Conservation (phyloP, 2,888 invertebrate genomes). For the Andrena fulva region DNA sequence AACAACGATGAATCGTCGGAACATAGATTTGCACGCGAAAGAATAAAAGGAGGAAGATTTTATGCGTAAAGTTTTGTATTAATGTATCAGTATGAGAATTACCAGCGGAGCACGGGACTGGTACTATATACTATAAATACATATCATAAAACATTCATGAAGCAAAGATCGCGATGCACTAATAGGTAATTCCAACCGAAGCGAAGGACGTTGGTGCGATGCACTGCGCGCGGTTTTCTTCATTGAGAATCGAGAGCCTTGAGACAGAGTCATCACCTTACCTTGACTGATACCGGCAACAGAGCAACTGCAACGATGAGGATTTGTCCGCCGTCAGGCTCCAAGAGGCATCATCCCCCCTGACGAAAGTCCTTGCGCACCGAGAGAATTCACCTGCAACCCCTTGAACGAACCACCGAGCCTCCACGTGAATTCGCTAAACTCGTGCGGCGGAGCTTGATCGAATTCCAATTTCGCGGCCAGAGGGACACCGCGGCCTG, state of each 20-base stretch:
- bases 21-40: neutral
- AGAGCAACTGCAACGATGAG: slow-evolving; percentile 56
- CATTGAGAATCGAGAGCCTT: neutral
- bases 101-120: neutral
- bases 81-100: neutral
- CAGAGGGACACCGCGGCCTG: neutral
- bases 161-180: neutral
- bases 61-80: neutral
- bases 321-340: slow-evolving; percentile 52
- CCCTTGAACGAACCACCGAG: neutral
- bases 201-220: neutral
- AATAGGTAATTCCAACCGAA: neutral
- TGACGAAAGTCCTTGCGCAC: neutral
- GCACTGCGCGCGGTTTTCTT: neutral
- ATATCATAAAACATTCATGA: too few species aligned
- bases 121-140: neutral
- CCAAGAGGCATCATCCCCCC: slow-evolving; percentile 62
- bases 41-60: neutral
- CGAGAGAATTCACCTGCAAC: neutral
- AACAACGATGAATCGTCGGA: neutral
- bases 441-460: neutral
- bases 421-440: neutral
- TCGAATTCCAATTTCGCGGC: slow-evolving; percentile 6
- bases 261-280: slow-evolving; percentile 49
- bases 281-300: slow-evolving; percentile 68